Percentiles rank a stretch among this genome's conserved stretches.
Conservation (phyloP, 2,888 invertebrate genomes). For the Argyresthia albistria region DNA sequence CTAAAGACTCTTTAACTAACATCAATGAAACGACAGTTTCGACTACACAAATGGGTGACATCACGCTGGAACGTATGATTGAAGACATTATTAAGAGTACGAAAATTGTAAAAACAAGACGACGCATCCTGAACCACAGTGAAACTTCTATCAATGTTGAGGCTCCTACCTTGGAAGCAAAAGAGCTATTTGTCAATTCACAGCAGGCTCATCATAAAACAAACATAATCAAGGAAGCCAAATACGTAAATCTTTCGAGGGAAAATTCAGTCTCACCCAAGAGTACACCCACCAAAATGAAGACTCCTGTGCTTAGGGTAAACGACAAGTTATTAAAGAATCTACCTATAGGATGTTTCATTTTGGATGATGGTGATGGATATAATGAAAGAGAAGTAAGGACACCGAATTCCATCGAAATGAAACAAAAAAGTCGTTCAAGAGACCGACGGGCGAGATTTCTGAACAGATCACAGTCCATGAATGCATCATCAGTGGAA, state of each 20-base stretch:
- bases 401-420: conserved; percentile 42
- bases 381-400: conserved; percentile 65
- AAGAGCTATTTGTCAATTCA: conserved; percentile 57
- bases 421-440: neutral
- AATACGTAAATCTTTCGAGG: conserved; percentile 51
- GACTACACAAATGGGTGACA: conserved; percentile 66
- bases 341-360: conserved; percentile 58
- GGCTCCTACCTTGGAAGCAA: conserved; percentile 37
- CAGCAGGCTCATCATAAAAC: conserved; percentile 50
- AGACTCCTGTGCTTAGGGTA: conserved; percentile 38
- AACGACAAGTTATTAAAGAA: conserved; percentile 53
- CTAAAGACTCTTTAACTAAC: conserved; percentile 42
- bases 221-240: conserved; percentile 57
- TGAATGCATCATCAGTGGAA: conserved; percentile 26
- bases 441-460: conserved; percentile 12
- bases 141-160: conserved; percentile 31
- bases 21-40: conserved; percentile 58
- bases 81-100: conserved; percentile 75
- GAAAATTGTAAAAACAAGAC: conserved; percentile 55
- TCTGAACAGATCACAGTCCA: conserved; percentile 47
- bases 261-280: conserved; percentile 57
- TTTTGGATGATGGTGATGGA: conserved; percentile 58
- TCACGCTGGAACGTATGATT: conserved; percentile 72
- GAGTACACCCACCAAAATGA: conserved; percentile 40
- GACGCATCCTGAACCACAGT: conserved; percentile 37